Evolutionary conservation across 2,888 invertebrate species (phyloP), one percentile per base, ranked within the genome.

Genomic region (Tipula lateralis): DNA sequence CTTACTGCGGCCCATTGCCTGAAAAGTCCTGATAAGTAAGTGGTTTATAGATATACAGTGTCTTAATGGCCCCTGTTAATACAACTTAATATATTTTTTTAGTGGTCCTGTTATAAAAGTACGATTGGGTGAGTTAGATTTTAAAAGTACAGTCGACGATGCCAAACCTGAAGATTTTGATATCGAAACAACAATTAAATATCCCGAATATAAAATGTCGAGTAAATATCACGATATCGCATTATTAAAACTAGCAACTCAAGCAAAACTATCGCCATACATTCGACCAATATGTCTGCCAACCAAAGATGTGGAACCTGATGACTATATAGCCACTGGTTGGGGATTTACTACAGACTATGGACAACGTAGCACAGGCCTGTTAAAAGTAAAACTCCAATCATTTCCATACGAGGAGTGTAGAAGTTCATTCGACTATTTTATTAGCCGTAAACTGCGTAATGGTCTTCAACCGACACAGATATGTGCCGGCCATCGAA

Each of bases 141-240:
- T 9, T 16, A 5, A 16, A 9, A 66, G 1, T 0, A 24, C 19
- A 3, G 4, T 0, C 24, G 66, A 66, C 0, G 24, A 24, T 66
- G 66, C 66, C 1, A 66, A 6, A 24, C 85, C 84, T 4, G 36
- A 84, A 29, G 85, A 85, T 66, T 85, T 85, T 44, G 29, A 34
- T 4, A 84, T 86, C n/a, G 44, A 81, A 12, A 6, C 32, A 9
- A 84, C 85, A 24, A 89, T 91, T 85, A 88, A 89, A 1, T 93
- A 94, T 87, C 93, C 93, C 0, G 87, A 90, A 0, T 94, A 94
- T 89, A 88, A 88, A 0, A 90, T 92, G 0, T 92, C 92, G 0
- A 86, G 87, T 0, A 91, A 91, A 19, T 94, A 95, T 89, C 90
- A 94, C 86, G 95, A 95, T 87, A 93, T 95, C 84, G 94, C 94